Conservation (phyloP, 1,140 invertebrate genomes). For the Tetramorium parvispinum region DNA sequence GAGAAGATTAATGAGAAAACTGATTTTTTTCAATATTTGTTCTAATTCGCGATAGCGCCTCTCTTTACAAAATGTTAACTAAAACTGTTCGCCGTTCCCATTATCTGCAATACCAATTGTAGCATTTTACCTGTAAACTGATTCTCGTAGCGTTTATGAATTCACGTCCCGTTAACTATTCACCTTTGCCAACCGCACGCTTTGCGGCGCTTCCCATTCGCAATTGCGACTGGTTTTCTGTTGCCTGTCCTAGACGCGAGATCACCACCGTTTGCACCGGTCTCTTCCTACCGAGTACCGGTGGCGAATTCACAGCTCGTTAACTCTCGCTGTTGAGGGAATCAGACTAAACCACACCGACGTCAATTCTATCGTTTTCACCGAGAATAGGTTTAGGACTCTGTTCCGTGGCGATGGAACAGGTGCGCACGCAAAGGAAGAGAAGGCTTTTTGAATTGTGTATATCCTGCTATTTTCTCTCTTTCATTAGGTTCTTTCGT, state of each 20-base stretch:
- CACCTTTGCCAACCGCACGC: slow-evolving; percentile 39
- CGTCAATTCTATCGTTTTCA: slow-evolving; percentile 58
- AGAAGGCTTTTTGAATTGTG: slow-evolving; percentile 22
- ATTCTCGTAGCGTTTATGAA: slow-evolving; percentile 29
- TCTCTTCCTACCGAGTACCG: slow-evolving; percentile 17
- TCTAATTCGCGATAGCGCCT: not conserved
- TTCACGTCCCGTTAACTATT: slow-evolving; percentile 57
- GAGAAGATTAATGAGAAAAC: not conserved
- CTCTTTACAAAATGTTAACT: not conserved
- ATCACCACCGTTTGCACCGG: slow-evolving; percentile 35
- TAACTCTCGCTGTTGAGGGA: slow-evolving; percentile 53
- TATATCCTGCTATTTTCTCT: not conserved
- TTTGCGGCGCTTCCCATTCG: slow-evolving; percentile 14
- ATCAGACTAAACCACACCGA: slow-evolving; percentile 48
- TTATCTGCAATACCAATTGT: slow-evolving; percentile 13
- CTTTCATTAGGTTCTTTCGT: slow-evolving; percentile 17
- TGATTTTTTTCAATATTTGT: not conserved
- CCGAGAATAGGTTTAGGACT: slow-evolving; percentile 43
- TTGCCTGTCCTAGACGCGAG: slow-evolving; percentile 44
- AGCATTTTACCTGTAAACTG: slow-evolving; percentile 9
- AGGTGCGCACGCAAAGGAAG: slow-evolving; percentile 29
- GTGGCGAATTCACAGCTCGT: slow-evolving; percentile 57
- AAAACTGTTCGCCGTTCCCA: not conserved
- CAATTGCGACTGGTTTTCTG: slow-evolving; percentile 49
- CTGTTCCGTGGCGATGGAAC: not conserved